Evolutionary conservation across 2,797 vertebrate species (phyloP).

Genomic region (Taeniopygia guttata): DNA sequence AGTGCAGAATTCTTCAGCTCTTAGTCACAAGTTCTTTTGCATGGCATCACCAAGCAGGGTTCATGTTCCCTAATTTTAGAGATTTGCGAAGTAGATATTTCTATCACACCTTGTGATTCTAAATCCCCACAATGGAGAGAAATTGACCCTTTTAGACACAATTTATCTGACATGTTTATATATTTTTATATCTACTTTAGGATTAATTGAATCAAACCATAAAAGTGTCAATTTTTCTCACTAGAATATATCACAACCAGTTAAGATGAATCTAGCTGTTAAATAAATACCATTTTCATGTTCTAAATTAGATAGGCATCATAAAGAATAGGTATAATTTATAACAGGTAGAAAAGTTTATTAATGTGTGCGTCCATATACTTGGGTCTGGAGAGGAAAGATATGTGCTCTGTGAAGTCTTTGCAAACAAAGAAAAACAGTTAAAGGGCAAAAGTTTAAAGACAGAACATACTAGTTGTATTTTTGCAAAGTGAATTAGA

Average conservation of each 20-base stretch:
- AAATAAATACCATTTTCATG: background rate
- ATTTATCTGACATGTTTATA: background rate
- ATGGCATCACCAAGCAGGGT: background rate
- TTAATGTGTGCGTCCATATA: background rate
- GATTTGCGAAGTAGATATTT: background rate
- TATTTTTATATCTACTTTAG: background rate
- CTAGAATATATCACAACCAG: background rate
- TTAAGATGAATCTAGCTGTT: background rate
- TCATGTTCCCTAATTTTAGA: background rate
- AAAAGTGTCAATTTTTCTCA: background rate
- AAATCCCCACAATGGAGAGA: background rate
- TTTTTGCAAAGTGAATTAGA: background rate
- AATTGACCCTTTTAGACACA: background rate
- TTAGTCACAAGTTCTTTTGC: background rate
- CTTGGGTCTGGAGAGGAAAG: background rate
- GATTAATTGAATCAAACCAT: background rate
- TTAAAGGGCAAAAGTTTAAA: background rate
- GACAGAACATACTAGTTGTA: background rate
- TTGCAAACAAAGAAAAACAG: background rate
- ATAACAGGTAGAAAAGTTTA: background rate
- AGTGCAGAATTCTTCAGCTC: background rate
- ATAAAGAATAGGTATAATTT: background rate
- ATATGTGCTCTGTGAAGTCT: background rate
- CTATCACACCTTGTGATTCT: background rate
- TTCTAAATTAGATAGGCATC: background rate